Percentiles rank a stretch among this genome's conserved stretches.
Conservation (phyloP, 1,140 invertebrate genomes). For the Pissodes strobi region DNA sequence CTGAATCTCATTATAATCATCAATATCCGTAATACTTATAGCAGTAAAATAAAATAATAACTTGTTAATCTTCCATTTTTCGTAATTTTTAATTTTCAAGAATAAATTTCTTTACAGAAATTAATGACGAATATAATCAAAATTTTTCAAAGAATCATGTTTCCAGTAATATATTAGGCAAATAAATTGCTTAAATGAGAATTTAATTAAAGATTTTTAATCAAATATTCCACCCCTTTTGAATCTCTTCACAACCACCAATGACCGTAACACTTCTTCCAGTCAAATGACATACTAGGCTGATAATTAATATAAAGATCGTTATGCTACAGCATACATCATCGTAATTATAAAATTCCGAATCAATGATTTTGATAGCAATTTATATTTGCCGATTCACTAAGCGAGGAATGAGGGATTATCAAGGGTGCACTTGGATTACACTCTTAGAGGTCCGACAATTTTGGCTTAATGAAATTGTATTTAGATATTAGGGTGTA, state of each 20-base stretch:
- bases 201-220: too few species aligned
- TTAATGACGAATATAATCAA: too few species aligned
- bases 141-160: too few species aligned
- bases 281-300: slow-evolving; percentile 7
- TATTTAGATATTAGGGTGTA: slow-evolving; percentile 38
- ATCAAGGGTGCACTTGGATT: slow-evolving; percentile 15
- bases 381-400: slow-evolving; percentile 41
- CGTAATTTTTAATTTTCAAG: too few species aligned
- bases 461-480: slow-evolving; percentile 37
- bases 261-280: neutral
- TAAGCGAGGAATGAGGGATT: slow-evolving; percentile 29
- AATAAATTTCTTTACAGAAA: too few species aligned
- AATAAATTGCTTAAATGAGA: too few species aligned
- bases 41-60: too few species aligned
- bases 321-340: slow-evolving; percentile 20
- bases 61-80: too few species aligned
- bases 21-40: too few species aligned
- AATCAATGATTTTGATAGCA: slow-evolving; percentile 36
- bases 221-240: too few species aligned
- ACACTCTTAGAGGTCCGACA: slow-evolving; percentile 1
- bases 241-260: slow-evolving; percentile 3
- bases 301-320: slow-evolving; percentile 30
- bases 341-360: slow-evolving; percentile 40
- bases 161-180: too few species aligned
- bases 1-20: too few species aligned